Percentiles rank a stretch among this genome's conserved stretches.
These are phyloP conservation scores for Oriolus oriolus DNA, from an alignment of 2,113 vertebrate genomes.

Conservation along the genomic window DNA sequence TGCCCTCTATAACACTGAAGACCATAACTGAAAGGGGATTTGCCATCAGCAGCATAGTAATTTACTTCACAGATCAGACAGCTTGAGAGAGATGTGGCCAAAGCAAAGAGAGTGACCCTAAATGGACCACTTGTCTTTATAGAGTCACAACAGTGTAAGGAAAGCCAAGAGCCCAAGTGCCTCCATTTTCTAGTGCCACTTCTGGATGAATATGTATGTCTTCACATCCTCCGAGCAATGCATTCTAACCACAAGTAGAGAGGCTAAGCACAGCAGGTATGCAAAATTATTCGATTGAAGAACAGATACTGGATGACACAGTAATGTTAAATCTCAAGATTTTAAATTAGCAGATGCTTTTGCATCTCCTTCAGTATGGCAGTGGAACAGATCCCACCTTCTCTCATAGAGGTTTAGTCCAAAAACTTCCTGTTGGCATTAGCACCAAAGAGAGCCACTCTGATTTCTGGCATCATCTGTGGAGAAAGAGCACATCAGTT, in stretches of 20 bases:
- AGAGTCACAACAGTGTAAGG: not conserved
- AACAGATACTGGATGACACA: conserved; percentile 33
- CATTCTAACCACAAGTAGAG: conserved; percentile 22
- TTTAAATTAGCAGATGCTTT: conserved; percentile 49
- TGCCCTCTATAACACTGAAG: not conserved
- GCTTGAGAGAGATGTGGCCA: conserved; percentile 10
- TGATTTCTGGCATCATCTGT: conserved; percentile 97
- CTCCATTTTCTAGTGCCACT: not conserved
- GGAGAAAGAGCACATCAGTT: not conserved
- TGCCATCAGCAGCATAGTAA: not conserved
- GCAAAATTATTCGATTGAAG: conserved; percentile 45
- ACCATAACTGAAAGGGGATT: not conserved
- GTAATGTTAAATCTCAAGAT: conserved; percentile 47
- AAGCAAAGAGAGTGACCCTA: conserved; percentile 11
- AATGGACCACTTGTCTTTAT: not conserved
- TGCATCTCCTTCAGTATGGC: conserved; percentile 50
- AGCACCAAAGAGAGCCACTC: conserved; percentile 86
- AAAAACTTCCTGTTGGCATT: conserved; percentile 92
- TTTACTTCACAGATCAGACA: conserved; percentile 38
- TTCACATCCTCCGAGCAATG: conserved; percentile 3
- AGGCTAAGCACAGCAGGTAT: conserved; percentile 49
- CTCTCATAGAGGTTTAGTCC: conserved; percentile 76
- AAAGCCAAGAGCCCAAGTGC: conserved; percentile 13
- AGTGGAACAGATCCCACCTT: conserved; percentile 40
- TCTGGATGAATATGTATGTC: not conserved